Evolutionary conservation across 2,888 invertebrate species (phyloP).

Genomic region (Lithophane leautieri): DNA sequence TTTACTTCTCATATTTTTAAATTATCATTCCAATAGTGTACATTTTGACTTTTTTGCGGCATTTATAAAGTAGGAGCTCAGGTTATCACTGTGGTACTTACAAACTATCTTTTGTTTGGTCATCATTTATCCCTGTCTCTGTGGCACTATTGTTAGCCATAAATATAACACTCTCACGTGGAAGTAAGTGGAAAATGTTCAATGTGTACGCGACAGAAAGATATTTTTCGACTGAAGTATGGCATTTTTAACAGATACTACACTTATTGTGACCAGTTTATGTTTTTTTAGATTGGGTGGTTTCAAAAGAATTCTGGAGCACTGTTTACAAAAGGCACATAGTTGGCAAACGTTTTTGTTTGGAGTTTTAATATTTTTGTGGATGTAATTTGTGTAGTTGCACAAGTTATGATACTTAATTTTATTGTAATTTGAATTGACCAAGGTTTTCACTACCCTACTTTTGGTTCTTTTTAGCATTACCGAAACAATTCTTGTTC

Average conservation of each 20-base stretch:
- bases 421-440: background rate
- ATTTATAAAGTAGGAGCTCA: conserved; percentile 15
- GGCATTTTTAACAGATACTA: conserved; percentile 56
- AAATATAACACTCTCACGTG: conserved; percentile 77
- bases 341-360: conserved; percentile 21
- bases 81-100: conserved; percentile 63
- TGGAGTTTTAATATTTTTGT: background rate
- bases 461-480: background rate
- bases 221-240: conserved; percentile 69
- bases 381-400: background rate
- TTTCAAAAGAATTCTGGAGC: background rate
- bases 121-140: conserved; percentile 81
- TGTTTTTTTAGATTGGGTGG: background rate
- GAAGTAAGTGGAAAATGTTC: conserved; percentile 75
- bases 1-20: background rate
- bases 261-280: conserved; percentile 27
- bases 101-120: conserved; percentile 79
- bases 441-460: background rate
- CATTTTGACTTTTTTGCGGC: background rate
- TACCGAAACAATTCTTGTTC: background rate
- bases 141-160: conserved; percentile 77
- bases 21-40: background rate
- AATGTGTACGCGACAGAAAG: conserved; percentile 66
- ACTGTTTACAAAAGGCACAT: background rate
- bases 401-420: background rate